Base-by-base conservation (phyloP, 2,888 invertebrate genomes). In the Bursaphelenchus okinawaensis region DNA sequence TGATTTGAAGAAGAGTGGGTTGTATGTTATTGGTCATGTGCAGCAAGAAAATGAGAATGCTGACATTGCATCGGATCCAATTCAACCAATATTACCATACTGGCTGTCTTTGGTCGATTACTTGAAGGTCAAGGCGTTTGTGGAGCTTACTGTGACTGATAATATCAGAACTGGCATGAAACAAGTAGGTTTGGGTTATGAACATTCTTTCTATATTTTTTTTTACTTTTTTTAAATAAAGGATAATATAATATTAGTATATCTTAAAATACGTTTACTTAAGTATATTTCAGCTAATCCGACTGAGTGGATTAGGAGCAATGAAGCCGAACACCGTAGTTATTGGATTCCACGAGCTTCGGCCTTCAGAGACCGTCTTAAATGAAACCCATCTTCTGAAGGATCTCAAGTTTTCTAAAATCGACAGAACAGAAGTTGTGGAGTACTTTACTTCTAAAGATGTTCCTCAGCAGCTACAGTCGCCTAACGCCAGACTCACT, bases 311-410 rank as follows among this genome's bases (percentile, higher is more conserved):
- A 3, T 89, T 98, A 82, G 98, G 98, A 0, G 98, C 96, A 16
- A 96, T 98, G 96, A 96, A 96, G 83, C 95, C 96, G 0, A 98
- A 98, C 83, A 96, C 96, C 0, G 91, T 96, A 66, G 88, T 96
- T 31, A 86, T 98, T 55, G 96, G 96, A 20, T 98, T 94, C 86
- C 88, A 92, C 72, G 95, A 96, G 82, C 87, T 88, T 24, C 87
- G 75, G 27, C 80, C 86, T 0, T 90, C 90, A 0, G 85, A 85
- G 50, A 92, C 94, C 83, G 91, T 91, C 84, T 90, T 93, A 69
- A 87, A 78, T 40, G 80, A 80, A 55, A 72, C 76, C 8, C 78
- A 79, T 58, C 67, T 81, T 22, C 66, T 81, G 29, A 80, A 80
- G 58, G 78, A 82, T 63, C 67, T 81, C 8, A 70, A 77, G 52